Evolutionary conservation across 2,888 invertebrate genomes (phyloP), one percentile per base, ranked within the genome.

Genomic region (Chorisops tibialis): DNA sequence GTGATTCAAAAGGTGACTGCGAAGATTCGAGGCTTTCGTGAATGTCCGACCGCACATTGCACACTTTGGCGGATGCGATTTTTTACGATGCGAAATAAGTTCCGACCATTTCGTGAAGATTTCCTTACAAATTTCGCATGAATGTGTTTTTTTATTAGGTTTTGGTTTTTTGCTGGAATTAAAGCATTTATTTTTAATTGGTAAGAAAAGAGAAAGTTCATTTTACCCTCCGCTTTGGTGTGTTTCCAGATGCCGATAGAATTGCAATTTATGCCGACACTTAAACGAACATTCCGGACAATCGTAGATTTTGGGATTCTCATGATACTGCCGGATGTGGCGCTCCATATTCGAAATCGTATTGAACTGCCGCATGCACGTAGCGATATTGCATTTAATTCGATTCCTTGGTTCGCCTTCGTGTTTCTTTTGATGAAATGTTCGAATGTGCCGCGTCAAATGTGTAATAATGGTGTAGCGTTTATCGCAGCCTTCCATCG

Each of bases 381-480:
- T n/a, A 5, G 35, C n/a, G n/a, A 59, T 19, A 9, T 37, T 38
- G n/a, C 48, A 48, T 19, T 59, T 43, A 7, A 48, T 14, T 4
- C 59, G 48, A n/a, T n/a, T n/a, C n/a, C 6, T 41, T 7, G 7
- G 6, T 16, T 14, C 45, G 1, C 14, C 22, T 4, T 43, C 30
- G 12, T 52, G 49, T 6, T 39, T 48, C 22, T 76, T 73, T 66
- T 79, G 77, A 68, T 82, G 84, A 3, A 74, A 77, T 54, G 73
- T 80, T 48, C 79, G 77, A 48, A 80, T 69, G 67, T 87, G 87
- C 0, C 87, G 80, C 70, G 83, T 83, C 52, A 87, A 74, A 70
- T 86, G 86, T 9, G 82, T 82, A 61, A 81, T 78, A 67, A 80
- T 85, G 2, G 82, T 81, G 64, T 87, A 88, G 1, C 81, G 77